phyloP scores from a whole-genome alignment of 1,140 invertebrate species.

The Aphis craccivora region DNA sequence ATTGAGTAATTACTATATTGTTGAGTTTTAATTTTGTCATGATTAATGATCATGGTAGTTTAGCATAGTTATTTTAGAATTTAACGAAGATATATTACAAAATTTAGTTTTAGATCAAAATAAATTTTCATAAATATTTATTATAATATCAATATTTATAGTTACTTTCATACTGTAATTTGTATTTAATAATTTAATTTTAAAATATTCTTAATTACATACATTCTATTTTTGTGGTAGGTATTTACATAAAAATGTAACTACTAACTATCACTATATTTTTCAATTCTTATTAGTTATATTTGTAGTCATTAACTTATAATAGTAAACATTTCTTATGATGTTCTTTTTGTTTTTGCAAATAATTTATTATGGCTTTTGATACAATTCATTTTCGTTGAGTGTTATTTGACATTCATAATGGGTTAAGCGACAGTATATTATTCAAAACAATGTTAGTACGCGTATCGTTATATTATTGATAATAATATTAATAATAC shows the following conservation, averaged over 20 bases:
- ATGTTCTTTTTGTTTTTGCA: neutral
- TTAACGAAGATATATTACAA: neutral
- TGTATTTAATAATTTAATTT: neutral
- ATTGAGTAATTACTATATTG: neutral
- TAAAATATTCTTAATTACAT: neutral
- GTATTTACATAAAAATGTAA: neutral
- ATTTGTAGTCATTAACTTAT: neutral
- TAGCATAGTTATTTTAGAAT: neutral
- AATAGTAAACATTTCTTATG: neutral
- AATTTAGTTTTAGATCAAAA: neutral
- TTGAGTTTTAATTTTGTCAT: neutral
- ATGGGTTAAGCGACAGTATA: neutral
- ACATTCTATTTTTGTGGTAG: neutral
- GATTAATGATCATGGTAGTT: neutral
- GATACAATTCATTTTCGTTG: neutral
- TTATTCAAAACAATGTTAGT: neutral
- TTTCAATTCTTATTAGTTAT: neutral
- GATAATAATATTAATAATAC: neutral
- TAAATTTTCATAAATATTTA: constrained; percentile 7
- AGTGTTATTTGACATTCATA: neutral
- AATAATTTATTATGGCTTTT: neutral
- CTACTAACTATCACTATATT: neutral
- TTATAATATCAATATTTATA: neutral
- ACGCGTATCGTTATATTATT: neutral
- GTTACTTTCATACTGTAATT: neutral